Base-by-base conservation (phyloP, 2,797 vertebrate species). In the Thaleichthys pacificus region DNA sequence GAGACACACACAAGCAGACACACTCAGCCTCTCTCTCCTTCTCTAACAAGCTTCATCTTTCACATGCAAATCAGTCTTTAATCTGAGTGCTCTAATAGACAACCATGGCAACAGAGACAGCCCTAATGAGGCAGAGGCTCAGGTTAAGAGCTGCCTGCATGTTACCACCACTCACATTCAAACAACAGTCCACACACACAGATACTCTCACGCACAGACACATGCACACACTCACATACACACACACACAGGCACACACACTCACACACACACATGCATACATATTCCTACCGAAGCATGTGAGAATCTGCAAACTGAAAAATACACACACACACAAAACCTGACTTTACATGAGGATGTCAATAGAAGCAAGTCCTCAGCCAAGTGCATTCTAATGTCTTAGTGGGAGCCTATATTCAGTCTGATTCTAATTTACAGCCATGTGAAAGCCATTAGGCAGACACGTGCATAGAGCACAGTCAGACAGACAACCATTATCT, bases 1-100 rank as follows among this genome's bases (percentile, higher is more conserved):
- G 15, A 51, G 35, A 66, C 35, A 35, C 22, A 8, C 65, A 51
- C 42, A 26, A 11, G 22, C 21, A 47, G 32, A 22, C 65, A 22
- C 54, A n/a, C 73, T 68, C 74, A 67, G 70, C 67, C 71, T 57
- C 75, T 67, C 76, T 72, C 71, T 26, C 56, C 67, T 76, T 72
- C 79, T 67, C 81, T 75, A 66, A 58, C 77, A 66, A 65, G 73
- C 74, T 77, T 82, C 76, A 74, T 89, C 87, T 92, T 92, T 93
- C 91, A 90, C 90, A 93, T 93, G 92, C 86, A 93, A 93, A 94
- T 93, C 64, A 89, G 88, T 86, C 88, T 91, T 92, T 93, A 92
- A 93, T 94, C 91, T 91, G 83, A 72, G 73, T 86, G 77, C 86
- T 88, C 89, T 93, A 92, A 93, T 92, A 92, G 92, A 92, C 90